Conservation (phyloP, 2,888 invertebrate species). For the Lordiphosa andalusiaca region DNA sequence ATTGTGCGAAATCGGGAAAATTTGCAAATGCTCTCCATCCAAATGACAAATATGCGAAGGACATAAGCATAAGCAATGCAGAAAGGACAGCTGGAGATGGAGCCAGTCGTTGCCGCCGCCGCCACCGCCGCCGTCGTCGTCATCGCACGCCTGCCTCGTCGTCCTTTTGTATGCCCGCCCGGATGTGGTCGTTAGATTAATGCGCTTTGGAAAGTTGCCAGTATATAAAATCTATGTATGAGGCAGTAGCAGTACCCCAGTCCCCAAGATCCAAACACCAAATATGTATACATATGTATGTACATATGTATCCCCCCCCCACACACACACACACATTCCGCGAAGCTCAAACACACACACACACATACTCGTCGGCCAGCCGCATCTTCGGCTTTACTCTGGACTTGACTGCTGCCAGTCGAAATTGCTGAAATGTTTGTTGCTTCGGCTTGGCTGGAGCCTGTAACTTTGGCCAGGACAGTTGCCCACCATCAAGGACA, state of each 20-base stretch:
- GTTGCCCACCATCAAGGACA: no score
- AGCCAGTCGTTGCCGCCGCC: conserved; percentile 10
- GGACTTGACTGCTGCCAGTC: no score
- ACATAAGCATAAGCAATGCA: conserved; percentile 72
- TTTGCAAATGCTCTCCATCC: conserved; percentile 48
- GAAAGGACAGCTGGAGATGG: conserved; percentile 50
- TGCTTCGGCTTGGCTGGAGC: conserved; percentile 17
- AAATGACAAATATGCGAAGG: conserved; percentile 74
- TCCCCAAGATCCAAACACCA: conserved; percentile 5
- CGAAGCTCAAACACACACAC: no score
- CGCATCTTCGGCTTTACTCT: no score
- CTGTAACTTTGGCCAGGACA: conserved; percentile 3
- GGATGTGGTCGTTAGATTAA: conserved; percentile 72
- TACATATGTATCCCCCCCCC: not conserved
- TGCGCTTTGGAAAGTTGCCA: conserved; percentile 73
- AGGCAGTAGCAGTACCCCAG: conserved; percentile 22
- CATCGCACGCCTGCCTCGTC: conserved; percentile 4
- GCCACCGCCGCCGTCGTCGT: not conserved
- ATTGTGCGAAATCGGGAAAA: conserved; percentile 66
- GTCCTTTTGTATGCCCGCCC: conserved; percentile 65
- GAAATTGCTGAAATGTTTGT: not conserved
- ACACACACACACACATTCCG: no score
- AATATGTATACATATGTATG: conserved; percentile 4
- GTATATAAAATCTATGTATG: conserved; percentile 72
- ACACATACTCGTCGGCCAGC: no score